phyloP scores from a whole-genome alignment of 2,797 vertebrate species.

The Aldrovandia affinis region DNA sequence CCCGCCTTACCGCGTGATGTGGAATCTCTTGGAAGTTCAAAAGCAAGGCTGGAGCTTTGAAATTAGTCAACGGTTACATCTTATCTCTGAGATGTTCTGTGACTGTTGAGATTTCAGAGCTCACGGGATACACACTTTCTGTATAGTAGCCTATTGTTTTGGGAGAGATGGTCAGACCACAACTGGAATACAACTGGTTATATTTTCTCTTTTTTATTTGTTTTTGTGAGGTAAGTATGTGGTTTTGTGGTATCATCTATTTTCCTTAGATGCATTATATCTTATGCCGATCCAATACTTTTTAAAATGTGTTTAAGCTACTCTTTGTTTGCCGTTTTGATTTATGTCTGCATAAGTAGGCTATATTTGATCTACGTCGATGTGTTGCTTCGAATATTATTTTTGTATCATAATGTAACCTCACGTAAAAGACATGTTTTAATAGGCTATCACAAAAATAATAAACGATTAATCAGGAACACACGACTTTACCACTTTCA shows the following conservation, averaged over 20 bases:
- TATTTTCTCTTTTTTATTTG: no score
- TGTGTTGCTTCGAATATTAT: neutral
- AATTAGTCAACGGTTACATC: slow-evolving; percentile 50
- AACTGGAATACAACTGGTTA: no score
- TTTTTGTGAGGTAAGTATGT: no score
- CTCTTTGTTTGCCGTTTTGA: no score
- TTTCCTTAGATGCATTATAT: no score
- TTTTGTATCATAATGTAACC: neutral
- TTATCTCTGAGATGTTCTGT: neutral
- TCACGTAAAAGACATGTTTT: neutral
- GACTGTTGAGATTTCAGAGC: neutral
- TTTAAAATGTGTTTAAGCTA: no score
- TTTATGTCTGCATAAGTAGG: no score
- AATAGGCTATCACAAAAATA: neutral
- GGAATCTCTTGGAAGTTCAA: slow-evolving; percentile 69
- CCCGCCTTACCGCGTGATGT: slow-evolving; percentile 44
- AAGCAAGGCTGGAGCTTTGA: slow-evolving; percentile 68
- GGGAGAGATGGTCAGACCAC: no score
- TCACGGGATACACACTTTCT: neutral
- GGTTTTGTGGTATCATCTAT: no score
- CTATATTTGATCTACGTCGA: no score
- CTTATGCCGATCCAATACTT: no score
- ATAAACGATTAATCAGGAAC: neutral
- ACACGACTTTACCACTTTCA: neutral
- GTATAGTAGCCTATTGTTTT: no score